A percentile compares a stretch with the other conserved stretches of the same genome.
Conservation (phyloP, 2,797 vertebrate genomes). For the Hafferia zeledoni region DNA sequence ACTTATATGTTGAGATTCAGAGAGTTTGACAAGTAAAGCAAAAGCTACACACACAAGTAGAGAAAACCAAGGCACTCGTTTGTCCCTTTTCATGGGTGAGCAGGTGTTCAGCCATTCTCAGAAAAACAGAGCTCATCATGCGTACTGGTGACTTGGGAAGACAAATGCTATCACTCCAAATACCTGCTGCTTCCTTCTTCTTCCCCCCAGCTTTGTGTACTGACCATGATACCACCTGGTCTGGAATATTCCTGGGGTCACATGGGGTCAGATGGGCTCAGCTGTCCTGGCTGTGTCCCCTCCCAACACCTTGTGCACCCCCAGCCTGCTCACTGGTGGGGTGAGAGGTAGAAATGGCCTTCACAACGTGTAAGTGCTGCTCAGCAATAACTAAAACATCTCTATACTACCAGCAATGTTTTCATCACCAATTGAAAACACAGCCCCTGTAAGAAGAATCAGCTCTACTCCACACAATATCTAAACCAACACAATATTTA, state of each 20-base stretch:
- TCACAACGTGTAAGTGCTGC: neutral
- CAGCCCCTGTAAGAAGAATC: neutral
- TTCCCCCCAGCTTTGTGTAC: neutral
- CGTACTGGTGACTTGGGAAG: neutral
- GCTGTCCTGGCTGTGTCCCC: neutral
- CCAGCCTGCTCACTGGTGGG: neutral
- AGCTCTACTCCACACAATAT: neutral
- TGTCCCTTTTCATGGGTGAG: neutral
- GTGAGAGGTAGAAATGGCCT: neutral
- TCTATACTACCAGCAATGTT: neutral
- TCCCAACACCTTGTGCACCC: neutral
- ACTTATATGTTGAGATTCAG: neutral
- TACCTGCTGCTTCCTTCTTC: neutral
- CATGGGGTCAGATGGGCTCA: neutral
- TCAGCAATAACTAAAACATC: neutral
- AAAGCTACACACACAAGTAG: neutral
- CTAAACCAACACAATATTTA: neutral
- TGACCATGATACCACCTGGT: neutral
- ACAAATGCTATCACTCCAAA: neutral
- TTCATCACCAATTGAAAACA: neutral
- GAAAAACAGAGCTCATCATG: neutral
- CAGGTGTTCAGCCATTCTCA: neutral
- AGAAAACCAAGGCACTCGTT: accelerated
- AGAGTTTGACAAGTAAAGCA: neutral
- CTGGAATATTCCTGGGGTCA: neutral